Conservation (phyloP, 2,113 vertebrate genomes). For the Cebus imitator region DNA sequence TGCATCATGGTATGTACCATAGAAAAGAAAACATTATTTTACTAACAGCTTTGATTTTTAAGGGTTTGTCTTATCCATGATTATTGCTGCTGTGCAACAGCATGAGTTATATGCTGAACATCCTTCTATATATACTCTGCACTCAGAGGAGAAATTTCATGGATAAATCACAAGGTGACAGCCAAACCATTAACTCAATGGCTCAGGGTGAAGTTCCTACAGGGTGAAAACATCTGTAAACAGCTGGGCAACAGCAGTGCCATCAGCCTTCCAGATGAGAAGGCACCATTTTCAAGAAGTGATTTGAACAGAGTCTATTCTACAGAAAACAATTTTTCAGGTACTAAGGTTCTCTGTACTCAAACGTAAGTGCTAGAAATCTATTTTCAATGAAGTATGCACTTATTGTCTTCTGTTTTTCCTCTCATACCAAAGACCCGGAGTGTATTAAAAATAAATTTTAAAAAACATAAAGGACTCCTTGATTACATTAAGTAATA, state of each 20-base stretch:
- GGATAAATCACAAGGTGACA: conserved; percentile 61
- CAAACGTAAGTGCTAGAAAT: neutral
- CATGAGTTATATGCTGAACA: conserved; percentile 35
- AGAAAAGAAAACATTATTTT: neutral
- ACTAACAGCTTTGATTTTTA: neutral
- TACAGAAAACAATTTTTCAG: neutral
- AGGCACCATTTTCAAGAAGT: neutral
- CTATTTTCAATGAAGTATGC: neutral
- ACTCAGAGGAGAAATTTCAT: conserved; percentile 52
- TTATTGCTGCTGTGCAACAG: neutral
- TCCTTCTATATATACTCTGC: conserved; percentile 44
- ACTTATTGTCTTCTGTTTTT: neutral
- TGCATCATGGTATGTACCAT: neutral
- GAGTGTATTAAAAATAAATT: conserved; percentile 9
- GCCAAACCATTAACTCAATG: conserved; percentile 52
- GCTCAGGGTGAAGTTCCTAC: neutral
- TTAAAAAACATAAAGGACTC: neutral
- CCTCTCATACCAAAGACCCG: neutral
- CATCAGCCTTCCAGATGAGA: neutral
- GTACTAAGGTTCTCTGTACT: neutral
- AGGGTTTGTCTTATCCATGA: neutral
- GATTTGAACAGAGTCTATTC: neutral
- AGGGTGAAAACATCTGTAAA: conserved; percentile 6
- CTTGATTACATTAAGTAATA: neutral
- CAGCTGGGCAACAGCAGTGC: neutral